Evolutionary conservation across 2,797 vertebrate species (phyloP), one percentile per base, ranked within the genome.

Genomic region (Microchirus variegatus): DNA sequence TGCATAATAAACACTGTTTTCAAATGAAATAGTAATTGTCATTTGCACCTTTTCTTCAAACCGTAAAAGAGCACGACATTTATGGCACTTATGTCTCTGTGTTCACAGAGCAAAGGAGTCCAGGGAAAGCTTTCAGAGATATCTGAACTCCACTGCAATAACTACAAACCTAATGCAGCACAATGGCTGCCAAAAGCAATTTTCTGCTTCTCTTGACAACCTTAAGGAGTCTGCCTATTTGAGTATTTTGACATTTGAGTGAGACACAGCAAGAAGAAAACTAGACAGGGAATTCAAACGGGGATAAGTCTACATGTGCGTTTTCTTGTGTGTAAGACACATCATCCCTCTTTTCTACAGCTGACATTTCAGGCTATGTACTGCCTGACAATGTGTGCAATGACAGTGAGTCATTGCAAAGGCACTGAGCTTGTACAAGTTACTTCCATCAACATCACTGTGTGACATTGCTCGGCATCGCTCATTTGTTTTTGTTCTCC

Each of bases 401-500:
- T 64, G 81, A 87, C 78, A 78, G 80, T 52, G 26, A 73, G 73
- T 59, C 75, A 68, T 42, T 65, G 69, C 58, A 59, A 67, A 78
- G 51, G 58, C 61, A 67, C 58, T 63, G 31, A 74, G 72, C 71
- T 31, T 41, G 38, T 73, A 63, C 51, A 73, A 73, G 78, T 63
- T 74, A 37, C 56, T 59, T 81, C 78, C 55, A 68, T 81, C 78
- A 71, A 63, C 61, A 62, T 58, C 66, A 41, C 52, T 41, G 53
- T 67, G 71, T 74, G 71, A 72, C 57, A 67, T 50, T 71, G 63
- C 61, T 74, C 50, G 52, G 62, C 14, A 70, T 59, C 64, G 66
- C 42, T 71, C 45, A 42, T 73, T 67, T 70, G 45, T 73, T 58
- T 54, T 54, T 41, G 43, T 67, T 51, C 50, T 53, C 53, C 49